Base-by-base conservation (phyloP, 2,888 invertebrate species). In the Mactromeris polynyma region DNA sequence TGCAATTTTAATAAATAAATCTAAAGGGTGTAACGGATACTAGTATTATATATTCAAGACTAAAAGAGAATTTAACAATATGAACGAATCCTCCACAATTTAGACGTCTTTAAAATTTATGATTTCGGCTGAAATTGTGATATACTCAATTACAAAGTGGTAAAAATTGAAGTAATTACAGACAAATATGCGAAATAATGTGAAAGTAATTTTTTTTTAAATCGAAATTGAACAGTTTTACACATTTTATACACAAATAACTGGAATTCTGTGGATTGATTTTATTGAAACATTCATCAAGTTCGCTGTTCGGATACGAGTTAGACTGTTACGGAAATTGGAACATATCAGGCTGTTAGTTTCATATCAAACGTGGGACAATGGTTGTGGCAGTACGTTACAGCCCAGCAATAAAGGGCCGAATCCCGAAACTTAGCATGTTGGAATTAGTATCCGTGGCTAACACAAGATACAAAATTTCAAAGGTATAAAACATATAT, bases 401-500 rank as follows among this genome's bases (percentile, higher is more conserved):
- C 46, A 82, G 77, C 42, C 87, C 89, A 19, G 83, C 85, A 0
- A 69, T 83, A 4, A 89, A 88, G 69, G 89, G 86, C 6, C 54
- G 80, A 31, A 79, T 81, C 19, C 90, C 92, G 9, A 92, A 91
- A 46, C 81, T 92, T 6, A 92, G 58, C 83, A 92, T 92, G 92
- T 77, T 87, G 79, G 92, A 92, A 78, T 83, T 92, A 19, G 92
- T 92, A 38, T 83, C 91, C 7, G 89, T 90, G 14, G 92, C 87
- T 11, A 92, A 92, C 73, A 88, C 73, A 31, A 80, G 89, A 38
- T 92, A 92, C 64, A 81, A 81, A 38, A 86, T 84, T 9, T 77
- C 85, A 14, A 83, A 89, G 90, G 90, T 92, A 81, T 84, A 73
- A 77, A 17, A 58, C 31, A 14, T 40, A 9, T 40, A 40, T 26